These are phyloP conservation scores for Centroberyx gerrardi DNA, from an alignment of 2,797 vertebrate species.

Conservation along the genomic window DNA sequence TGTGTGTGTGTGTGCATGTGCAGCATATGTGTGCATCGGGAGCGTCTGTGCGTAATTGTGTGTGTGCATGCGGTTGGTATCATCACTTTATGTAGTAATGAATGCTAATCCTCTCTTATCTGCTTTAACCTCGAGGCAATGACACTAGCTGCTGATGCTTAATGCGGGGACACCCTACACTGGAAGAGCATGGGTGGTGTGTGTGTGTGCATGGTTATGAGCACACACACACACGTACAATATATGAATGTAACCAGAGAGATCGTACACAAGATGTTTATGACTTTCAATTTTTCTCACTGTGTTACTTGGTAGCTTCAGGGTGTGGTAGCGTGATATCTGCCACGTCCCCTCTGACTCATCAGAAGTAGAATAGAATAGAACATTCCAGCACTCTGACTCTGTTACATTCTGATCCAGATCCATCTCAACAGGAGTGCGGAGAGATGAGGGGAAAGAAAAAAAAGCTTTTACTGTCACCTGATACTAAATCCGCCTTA, in stretches of 20 bases:
- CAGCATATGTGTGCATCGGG: slow-evolving; percentile 1
- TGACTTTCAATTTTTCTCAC: slow-evolving; percentile 34
- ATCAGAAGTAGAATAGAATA: slow-evolving; percentile 64
- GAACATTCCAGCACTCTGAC: slow-evolving; percentile 72
- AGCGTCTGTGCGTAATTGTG: slow-evolving; percentile 6
- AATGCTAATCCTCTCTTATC: slow-evolving; percentile 85
- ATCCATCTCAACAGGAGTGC: slow-evolving; percentile 34
- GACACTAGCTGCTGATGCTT: slow-evolving; percentile 64
- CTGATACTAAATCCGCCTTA: slow-evolving; percentile 30
- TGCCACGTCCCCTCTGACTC: slow-evolving; percentile 68
- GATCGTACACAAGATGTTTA: slow-evolving; percentile 41
- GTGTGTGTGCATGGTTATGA: slow-evolving; percentile 19
- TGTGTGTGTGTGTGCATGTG: background rate
- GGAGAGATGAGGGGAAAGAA: background rate
- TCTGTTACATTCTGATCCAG: slow-evolving; percentile 51
- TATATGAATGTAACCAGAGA: slow-evolving; percentile 23
- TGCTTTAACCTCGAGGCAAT: slow-evolving; percentile 80
- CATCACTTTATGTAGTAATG: slow-evolving; percentile 76
- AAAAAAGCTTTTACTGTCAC: background rate
- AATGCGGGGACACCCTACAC: slow-evolving; percentile 62
- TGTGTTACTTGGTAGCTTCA: slow-evolving; percentile 31
- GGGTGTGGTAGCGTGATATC: slow-evolving; percentile 66
- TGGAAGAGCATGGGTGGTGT: slow-evolving; percentile 32
- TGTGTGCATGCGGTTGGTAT: slow-evolving; percentile 54
- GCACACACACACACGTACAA: background rate